phyloP scores from a whole-genome alignment of 2,888 invertebrate species.

The Ceriagrion tenellum region DNA sequence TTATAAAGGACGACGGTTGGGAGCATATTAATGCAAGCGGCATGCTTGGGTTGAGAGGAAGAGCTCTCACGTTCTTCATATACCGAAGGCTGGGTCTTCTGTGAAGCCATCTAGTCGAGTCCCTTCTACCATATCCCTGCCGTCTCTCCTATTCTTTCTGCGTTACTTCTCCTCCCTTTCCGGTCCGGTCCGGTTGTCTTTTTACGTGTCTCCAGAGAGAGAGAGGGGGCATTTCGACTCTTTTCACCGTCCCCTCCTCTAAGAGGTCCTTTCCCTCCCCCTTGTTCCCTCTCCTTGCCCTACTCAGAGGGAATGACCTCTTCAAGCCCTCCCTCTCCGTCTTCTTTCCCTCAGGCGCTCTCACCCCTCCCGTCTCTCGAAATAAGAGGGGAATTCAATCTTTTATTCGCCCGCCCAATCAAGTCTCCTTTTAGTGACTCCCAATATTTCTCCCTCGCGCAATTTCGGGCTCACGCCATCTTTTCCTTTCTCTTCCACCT shows the following conservation, averaged over 20 bases:
- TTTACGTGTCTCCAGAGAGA: neutral
- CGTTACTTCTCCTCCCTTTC: neutral
- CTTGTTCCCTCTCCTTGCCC: neutral
- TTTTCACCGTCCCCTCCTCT: neutral
- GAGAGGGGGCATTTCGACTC: neutral
- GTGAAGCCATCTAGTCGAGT: neutral
- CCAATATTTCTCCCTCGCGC: neutral
- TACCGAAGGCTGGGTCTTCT: neutral
- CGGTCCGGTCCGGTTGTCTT: neutral
- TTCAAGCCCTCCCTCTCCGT: neutral
- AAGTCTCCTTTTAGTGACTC: neutral
- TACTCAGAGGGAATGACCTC: neutral
- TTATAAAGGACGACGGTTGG: neutral
- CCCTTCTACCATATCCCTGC: neutral
- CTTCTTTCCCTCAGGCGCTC: neutral
- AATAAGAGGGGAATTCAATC: neutral
- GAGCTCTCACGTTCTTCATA: neutral
- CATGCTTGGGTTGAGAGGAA: neutral
- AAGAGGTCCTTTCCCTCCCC: neutral
- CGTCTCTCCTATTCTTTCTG: neutral
- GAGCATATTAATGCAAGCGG: neutral
- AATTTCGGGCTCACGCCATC: neutral
- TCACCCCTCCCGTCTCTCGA: neutral
- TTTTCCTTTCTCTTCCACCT: neutral
- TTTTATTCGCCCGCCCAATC: slow-evolving; percentile 12